Percentiles rank a stretch among this genome's conserved stretches.
These are phyloP conservation scores for Clanis bilineata DNA, from an alignment of 2,888 invertebrate genomes.

Conservation along the genomic window DNA sequence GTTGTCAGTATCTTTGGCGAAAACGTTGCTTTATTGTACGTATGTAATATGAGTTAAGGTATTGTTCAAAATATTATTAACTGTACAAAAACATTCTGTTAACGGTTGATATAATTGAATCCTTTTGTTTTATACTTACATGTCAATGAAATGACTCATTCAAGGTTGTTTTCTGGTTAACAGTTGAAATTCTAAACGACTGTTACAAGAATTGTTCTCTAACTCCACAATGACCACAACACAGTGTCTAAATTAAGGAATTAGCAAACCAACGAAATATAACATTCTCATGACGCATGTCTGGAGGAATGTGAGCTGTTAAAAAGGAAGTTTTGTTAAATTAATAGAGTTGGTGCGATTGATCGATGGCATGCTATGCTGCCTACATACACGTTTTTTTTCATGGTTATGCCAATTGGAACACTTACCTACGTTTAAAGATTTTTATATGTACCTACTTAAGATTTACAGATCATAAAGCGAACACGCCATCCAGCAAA, in stretches of 20 bases:
- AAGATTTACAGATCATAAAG: neutral
- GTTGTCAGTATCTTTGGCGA: too few relatives aligned
- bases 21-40: too few relatives aligned
- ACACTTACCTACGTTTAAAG: neutral
- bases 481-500: conserved; percentile 29
- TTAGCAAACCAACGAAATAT: conserved; percentile 13
- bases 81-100: conserved; percentile 1
- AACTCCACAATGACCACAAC: conserved; percentile 8
- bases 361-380: neutral
- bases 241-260: conserved; percentile 11
- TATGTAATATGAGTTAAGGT: too few relatives aligned
- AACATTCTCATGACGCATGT: conserved; percentile 9
- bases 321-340: conserved; percentile 12
- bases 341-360: neutral
- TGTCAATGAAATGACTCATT: conserved; percentile 46
- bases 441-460: neutral
- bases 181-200: conserved; percentile 30
- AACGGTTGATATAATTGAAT: conserved; percentile 42
- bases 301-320: conserved; percentile 9
- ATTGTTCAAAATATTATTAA: neutral
- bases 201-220: conserved; percentile 13
- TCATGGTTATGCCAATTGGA: neutral
- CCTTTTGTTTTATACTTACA: conserved; percentile 42
- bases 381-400: neutral
- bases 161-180: conserved; percentile 35